Evolutionary conservation across 1,140 invertebrate genomes (phyloP), one percentile per base, ranked within the genome.

Genomic region (Drosophila sucinea): DNA sequence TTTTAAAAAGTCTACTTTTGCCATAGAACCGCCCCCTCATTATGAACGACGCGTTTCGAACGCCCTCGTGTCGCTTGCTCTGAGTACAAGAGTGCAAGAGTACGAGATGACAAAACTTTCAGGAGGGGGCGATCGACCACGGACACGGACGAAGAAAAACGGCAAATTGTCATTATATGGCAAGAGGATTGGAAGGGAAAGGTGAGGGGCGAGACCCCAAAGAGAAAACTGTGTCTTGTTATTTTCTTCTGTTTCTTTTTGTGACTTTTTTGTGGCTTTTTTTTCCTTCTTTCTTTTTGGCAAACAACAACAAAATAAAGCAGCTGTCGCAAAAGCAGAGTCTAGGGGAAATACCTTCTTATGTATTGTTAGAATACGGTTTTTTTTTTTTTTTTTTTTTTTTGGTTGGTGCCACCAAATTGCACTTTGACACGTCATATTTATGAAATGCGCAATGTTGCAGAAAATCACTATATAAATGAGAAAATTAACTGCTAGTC

Each of bases 1-100:
- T 87, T 87, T 87, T 87, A 89, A 89, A 87, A 87, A 87, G 84
- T 87, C 84, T 87, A 87, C 83, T 87, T 57, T 87, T 87, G 77
- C 65, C 73, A 69, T 33, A 89, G 70, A 63, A 78, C 55, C 83
- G 83, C 83, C 83, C 77, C 84, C 83, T 87, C 83, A 87, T 87
- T 87, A 87, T 61, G 73, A 84, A 83, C 83, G 84, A 87, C 83
- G 83, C 83, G 73, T 79, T 87, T 38, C 63, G 60, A 87, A 89
- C 84, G 83, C 84, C 79, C 83, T 80, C 79, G 77, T 66, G 63
- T 54, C 30, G 44, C 23, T 27, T 2, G 8, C 60, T 40, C 65
- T 61, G 40, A 72, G 40, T 17, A 27, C 27, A 44, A 40, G 23
- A 33, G 11, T 57, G 2, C 8, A 25, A 51, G 27, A 27, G n/a